Evolutionary conservation across 2,113 vertebrate genomes (phyloP).

Genomic region (Ochotona princeps): DNA sequence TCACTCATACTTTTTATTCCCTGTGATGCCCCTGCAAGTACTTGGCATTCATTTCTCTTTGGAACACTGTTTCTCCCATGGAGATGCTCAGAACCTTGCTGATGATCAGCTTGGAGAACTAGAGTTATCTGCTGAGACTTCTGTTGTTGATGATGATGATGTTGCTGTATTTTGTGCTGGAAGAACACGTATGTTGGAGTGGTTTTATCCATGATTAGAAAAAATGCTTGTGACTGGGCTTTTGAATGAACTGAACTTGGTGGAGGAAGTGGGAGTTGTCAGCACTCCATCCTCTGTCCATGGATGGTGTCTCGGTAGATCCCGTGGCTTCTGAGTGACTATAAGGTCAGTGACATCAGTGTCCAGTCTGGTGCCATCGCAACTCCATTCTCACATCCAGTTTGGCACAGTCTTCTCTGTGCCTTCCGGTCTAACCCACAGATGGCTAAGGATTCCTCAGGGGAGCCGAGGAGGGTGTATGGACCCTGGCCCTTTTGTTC

Average conservation of each 20-base stretch:
- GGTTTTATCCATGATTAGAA: background rate
- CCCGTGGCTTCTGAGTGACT: background rate
- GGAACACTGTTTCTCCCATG: background rate
- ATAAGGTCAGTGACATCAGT: background rate
- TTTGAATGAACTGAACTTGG: background rate
- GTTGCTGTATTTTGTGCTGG: background rate
- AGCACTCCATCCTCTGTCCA: background rate
- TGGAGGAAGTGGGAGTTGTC: too few relatives aligned
- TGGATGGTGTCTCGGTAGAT: background rate
- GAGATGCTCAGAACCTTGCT: background rate
- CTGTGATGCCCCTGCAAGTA: background rate
- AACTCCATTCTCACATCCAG: background rate
- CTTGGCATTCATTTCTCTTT: background rate
- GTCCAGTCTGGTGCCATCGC: background rate
- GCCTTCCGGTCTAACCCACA: background rate
- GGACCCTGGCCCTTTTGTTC: background rate
- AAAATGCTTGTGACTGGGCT: background rate
- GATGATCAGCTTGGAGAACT: background rate
- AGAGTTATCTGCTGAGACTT: background rate
- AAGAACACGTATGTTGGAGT: background rate
- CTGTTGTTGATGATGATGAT: background rate
- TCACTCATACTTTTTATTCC: background rate
- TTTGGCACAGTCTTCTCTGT: background rate
- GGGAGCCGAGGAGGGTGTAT: fast-evolving
- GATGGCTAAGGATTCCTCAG: background rate